Percentiles rank a stretch among this genome's conserved stretches.
These are phyloP conservation scores for Ricordea florida DNA, from an alignment of 92 coral and sea anemone species.

Conservation along the genomic window DNA sequence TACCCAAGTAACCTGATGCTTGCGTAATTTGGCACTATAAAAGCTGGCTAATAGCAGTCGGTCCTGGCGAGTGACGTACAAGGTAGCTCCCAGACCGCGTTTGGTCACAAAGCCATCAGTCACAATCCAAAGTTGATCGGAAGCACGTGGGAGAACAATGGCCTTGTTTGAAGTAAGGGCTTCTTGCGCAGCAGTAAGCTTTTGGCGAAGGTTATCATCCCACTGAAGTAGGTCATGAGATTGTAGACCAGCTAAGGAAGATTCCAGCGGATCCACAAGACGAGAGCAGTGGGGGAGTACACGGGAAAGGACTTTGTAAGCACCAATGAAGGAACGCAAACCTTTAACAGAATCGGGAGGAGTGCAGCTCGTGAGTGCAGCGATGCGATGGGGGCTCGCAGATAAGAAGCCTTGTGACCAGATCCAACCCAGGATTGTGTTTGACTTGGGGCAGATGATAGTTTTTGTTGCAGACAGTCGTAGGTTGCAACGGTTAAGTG, in stretches of 20 bases:
- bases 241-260: not conserved
- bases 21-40: conserved; percentile 18
- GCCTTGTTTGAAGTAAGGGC: not conserved
- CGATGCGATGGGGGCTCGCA: conserved; percentile 39
- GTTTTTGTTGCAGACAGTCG: conserved; percentile 19
- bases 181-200: conserved; percentile 6
- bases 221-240: no score
- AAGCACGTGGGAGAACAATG: conserved; percentile 21
- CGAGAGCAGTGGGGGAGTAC: not conserved
- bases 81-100: conserved; percentile 10
- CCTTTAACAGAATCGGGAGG: conserved; percentile 11
- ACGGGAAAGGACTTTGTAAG: not conserved
- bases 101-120: not conserved
- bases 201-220: conserved; percentile 2
- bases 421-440: conserved; percentile 31
- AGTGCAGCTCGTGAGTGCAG: conserved; percentile 12
- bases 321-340: not conserved
- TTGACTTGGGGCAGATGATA: conserved; percentile 11
- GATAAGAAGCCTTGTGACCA: conserved; percentile 59
- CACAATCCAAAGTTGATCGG: not conserved
- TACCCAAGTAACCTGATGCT: no score
- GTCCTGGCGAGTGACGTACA: conserved; percentile 15
- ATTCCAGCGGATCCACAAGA: not conserved
- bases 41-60: conserved; percentile 14
- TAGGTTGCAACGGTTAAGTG: no score